Base-by-base conservation (phyloP, 2,888 invertebrate genomes). In the Anorthoa munda region DNA sequence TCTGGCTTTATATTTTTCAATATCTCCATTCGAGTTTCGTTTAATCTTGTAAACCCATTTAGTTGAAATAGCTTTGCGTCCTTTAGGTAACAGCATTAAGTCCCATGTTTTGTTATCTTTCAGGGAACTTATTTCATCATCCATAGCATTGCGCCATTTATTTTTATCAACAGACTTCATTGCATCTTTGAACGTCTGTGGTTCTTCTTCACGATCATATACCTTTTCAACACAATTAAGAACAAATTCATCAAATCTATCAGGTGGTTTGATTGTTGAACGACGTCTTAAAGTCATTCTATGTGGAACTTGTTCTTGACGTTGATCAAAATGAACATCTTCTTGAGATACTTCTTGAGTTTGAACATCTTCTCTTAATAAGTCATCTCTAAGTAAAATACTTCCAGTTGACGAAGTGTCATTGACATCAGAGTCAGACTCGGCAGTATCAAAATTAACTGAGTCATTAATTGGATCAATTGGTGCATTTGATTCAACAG, bases 401-500 rank as follows among this genome's bases (percentile, higher is more conserved):
- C n/a, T 39, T 59, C 9, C 31, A 39, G 13, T 18, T 31, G 31
- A 59, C n/a, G 21, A 39, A 15, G 9, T 39, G 15, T 21, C 39
- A 60, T 39, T 9, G 21, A 60, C 21, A 39, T 60, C 39, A 39
- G 15, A 39, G n/a, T 60, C 39, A 39, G 59, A n/a, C n/a, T 31
- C 31, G n/a, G 58, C 26, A 31, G 58, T 58, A n/a, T 58, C 58
- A 18, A 58, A 58, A 58, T 59, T 31, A n/a, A 59, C 31, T 7
- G 58, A 26, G 26, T 26, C 26, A 4, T 26, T 26, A 26, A 26
- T 59, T n/a, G 17, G 9, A 39, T 60, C 39, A n/a, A 39, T n/a
- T n/a, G n/a, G n/a, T n/a, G n/a, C n/a, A 26, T 26, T 26, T 26
- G 26, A 26, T 26, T 26, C 26, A 26, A 15, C 4, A 59, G 31